A percentile compares a stretch with the other conserved stretches of the same genome.
Evolutionary conservation across 2,113 vertebrate genomes (phyloP).

Genomic region (Symphodus melops): DNA sequence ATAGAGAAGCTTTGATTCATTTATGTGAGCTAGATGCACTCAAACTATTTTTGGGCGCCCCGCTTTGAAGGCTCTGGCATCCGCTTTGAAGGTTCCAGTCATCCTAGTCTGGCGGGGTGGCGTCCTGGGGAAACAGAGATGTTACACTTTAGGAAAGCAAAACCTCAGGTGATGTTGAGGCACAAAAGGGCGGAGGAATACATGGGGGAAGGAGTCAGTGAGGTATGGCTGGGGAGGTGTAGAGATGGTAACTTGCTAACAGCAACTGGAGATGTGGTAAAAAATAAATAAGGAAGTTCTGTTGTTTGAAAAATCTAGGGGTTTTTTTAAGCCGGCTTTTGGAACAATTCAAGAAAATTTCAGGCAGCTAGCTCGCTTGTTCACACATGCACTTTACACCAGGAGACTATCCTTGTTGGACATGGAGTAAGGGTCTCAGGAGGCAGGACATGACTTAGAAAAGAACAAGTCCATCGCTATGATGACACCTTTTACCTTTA

Average conservation of each 20-base stretch:
- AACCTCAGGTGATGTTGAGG: slow-evolving; percentile 23
- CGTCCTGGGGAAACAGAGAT: slow-evolving; percentile 53
- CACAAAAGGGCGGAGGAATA: slow-evolving; percentile 32
- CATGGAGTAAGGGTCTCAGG: no score
- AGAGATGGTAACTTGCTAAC: slow-evolving; percentile 14
- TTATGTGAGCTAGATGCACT: slow-evolving; percentile 48
- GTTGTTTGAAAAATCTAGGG: no score
- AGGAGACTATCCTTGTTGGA: no score
- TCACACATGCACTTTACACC: no score
- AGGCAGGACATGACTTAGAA: no score
- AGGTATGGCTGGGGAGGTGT: neutral
- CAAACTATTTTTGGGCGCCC: slow-evolving; percentile 38
- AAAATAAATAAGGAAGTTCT: neutral
- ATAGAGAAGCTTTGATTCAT: slow-evolving; percentile 45
- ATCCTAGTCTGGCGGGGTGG: slow-evolving; percentile 18
- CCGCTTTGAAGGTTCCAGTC: slow-evolving; percentile 52
- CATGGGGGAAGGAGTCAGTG: slow-evolving; percentile 1
- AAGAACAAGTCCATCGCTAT: no score
- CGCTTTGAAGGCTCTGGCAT: slow-evolving; percentile 45
- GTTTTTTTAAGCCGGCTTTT: no score
- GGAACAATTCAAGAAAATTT: no score
- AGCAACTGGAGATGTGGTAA: neutral
- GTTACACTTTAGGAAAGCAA: slow-evolving; percentile 63
- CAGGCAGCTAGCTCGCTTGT: no score
- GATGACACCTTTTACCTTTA: no score